Conservation (phyloP, 2,797 vertebrate species). For the Anguilla anguilla region DNA sequence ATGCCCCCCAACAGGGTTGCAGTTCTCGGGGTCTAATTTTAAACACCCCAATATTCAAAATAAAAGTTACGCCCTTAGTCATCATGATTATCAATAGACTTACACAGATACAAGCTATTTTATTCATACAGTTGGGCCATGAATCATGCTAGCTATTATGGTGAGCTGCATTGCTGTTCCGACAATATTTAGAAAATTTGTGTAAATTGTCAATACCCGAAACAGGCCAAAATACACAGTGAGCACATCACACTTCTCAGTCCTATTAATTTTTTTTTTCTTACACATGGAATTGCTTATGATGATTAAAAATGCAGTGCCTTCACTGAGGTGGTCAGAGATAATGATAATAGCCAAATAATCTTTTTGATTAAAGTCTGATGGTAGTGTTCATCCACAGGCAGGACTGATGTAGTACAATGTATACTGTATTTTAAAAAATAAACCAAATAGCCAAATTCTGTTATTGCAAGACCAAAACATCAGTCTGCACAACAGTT, state of each 20-base stretch:
- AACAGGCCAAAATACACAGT: not conserved
- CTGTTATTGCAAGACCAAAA: not conserved
- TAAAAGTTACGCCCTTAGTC: not conserved
- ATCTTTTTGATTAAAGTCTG: not conserved
- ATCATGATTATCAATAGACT: not conserved
- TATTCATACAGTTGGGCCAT: not conserved
- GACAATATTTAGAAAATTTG: not conserved
- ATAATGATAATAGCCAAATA: not conserved
- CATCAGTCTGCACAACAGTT: not conserved
- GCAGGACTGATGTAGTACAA: not conserved
- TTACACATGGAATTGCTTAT: not conserved
- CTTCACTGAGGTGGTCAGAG: not conserved
- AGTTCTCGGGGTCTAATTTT: too few relatives aligned
- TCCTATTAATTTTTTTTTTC: not conserved
- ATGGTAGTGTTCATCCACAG: not conserved
- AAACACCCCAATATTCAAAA: not conserved
- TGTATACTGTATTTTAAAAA: not conserved
- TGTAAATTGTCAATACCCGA: not conserved
- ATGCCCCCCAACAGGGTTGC: too few relatives aligned
- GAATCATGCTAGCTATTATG: not conserved
- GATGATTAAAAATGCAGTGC: not conserved
- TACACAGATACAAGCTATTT: not conserved
- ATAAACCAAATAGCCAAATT: not conserved
- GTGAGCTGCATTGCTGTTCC: not conserved
- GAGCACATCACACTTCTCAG: not conserved